Evolutionary conservation across 2,113 vertebrate genomes (phyloP).

Genomic region (Bubo bubo): DNA sequence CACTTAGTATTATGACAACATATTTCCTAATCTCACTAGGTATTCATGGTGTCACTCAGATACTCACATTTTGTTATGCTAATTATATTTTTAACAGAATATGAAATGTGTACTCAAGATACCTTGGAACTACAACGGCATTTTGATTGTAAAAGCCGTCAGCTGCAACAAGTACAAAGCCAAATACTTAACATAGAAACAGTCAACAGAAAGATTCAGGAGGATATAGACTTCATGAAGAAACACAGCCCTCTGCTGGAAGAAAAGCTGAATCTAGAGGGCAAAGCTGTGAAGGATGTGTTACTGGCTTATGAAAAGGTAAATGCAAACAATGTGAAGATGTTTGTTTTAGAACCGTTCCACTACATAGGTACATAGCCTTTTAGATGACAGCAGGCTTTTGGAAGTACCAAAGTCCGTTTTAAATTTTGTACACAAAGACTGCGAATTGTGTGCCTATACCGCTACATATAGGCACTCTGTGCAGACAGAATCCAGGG

Average conservation of each 20-base stretch:
- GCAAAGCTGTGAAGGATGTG: slow-evolving; percentile 30
- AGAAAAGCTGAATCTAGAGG: slow-evolving; percentile 76
- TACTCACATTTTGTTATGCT: neutral
- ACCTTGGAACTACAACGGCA: slow-evolving; percentile 75
- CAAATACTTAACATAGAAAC: slow-evolving; percentile 52
- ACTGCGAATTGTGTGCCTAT: rapidly evolving
- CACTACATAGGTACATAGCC: rapidly evolving
- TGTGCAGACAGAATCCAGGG: rapidly evolving
- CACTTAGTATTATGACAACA: neutral
- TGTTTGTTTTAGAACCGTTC: neutral
- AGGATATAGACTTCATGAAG: slow-evolving; percentile 76
- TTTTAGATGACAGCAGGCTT: neutral
- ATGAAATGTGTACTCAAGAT: slow-evolving; percentile 72
- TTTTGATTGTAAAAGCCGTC: slow-evolving; percentile 63
- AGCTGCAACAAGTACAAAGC: slow-evolving; percentile 51
- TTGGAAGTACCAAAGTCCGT: neutral
- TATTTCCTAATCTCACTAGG: neutral
- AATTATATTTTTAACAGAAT: slow-evolving; percentile 67
- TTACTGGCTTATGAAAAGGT: slow-evolving; percentile 71
- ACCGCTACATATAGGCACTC: rapidly evolving
- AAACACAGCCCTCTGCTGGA: slow-evolving; percentile 78
- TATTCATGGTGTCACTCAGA: neutral
- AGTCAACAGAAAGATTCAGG: slow-evolving; percentile 63
- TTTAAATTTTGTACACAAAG: neutral
- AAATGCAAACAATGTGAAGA: neutral